Percentiles rank a stretch among this genome's conserved stretches.
phyloP scores from a whole-genome alignment of 2,113 vertebrate species.

The Embiotoca jacksoni region DNA sequence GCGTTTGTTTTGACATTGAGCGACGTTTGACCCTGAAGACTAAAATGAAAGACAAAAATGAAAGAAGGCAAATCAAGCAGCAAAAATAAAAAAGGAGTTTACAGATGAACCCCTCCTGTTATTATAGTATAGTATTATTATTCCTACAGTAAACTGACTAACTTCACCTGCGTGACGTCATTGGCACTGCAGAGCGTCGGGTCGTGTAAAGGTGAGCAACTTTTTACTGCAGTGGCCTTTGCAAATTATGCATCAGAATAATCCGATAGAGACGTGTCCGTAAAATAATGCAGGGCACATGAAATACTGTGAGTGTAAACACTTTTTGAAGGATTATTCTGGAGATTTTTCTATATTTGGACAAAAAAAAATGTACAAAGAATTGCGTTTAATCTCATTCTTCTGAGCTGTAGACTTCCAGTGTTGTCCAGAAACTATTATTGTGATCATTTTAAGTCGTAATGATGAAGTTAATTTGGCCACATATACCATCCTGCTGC shows the following conservation, averaged over 20 bases:
- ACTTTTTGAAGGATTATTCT: background rate
- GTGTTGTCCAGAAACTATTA: background rate
- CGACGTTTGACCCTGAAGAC: background rate
- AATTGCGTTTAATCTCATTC: background rate
- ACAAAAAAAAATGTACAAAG: background rate
- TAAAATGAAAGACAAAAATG: background rate
- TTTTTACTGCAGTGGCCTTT: slow-evolving; percentile 60
- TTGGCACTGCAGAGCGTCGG: slow-evolving; percentile 60
- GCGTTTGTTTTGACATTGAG: slow-evolving; percentile 3
- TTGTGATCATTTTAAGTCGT: too few relatives aligned
- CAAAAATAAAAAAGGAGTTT: too few relatives aligned
- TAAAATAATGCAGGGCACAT: background rate
- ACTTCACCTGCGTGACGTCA: slow-evolving; percentile 2
- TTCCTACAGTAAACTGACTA: background rate
- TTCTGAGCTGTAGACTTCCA: background rate
- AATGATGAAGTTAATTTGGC: background rate
- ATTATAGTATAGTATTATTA: too few relatives aligned
- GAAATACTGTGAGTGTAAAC: background rate
- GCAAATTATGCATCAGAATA: background rate
- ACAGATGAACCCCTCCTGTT: too few relatives aligned
- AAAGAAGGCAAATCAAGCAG: too few relatives aligned
- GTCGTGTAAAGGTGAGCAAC: slow-evolving; percentile 60
- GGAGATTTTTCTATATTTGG: background rate
- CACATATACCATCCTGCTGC: background rate
- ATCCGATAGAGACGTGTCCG: background rate